Evolutionary conservation across 2,888 invertebrate genomes (phyloP), one percentile per base, ranked within the genome.

Genomic region (Limnephilus lunatus): DNA sequence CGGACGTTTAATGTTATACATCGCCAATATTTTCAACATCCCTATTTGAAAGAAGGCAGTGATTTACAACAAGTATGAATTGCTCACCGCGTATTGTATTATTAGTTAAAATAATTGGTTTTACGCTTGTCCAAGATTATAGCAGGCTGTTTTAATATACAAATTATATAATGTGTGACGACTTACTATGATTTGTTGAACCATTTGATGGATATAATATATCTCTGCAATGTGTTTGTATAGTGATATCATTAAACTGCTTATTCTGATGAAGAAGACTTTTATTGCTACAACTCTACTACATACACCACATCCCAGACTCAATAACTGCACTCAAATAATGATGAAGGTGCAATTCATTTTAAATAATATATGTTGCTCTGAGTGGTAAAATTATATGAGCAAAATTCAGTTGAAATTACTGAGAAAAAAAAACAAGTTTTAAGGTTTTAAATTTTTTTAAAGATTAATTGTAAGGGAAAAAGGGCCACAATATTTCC

Each of bases 241-340:
- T 91, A 91, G 89, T 85, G 89, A 89, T 89, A 89, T 68, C 81
- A 91, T 91, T 89, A 91, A 91, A 91, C 81, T 91, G 91, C 91
- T 91, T 91, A 91, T 80, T 91, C 89, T 83, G 89, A 91, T 68
- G 53, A 91, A 81, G 35, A 81, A 68, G 89, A 89, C 89, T 90
- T 90, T 90, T 90, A 82, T 82, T 87, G 53, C 53, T 25, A 68
- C 25, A 86, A 30, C 53, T 44, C 86, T 48, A 68, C 68, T 68
- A 68, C 19, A 68, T n/a, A 68, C 68, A 11, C 25, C 25, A 68
- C n/a, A 1, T 9, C 68, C n/a, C 68, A 68, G 4, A 19, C 15
- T 19, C 68, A 39, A 39, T 39, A 5, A 35, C 5, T 25, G 44
- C 44, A 48, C 68, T 25, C 53, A 53, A 4, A 53, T 15, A 53